A percentile compares a stretch with the other conserved stretches of the same genome.
Conservation (phyloP, 2,797 vertebrate species). For the Furcifer pardalis region DNA sequence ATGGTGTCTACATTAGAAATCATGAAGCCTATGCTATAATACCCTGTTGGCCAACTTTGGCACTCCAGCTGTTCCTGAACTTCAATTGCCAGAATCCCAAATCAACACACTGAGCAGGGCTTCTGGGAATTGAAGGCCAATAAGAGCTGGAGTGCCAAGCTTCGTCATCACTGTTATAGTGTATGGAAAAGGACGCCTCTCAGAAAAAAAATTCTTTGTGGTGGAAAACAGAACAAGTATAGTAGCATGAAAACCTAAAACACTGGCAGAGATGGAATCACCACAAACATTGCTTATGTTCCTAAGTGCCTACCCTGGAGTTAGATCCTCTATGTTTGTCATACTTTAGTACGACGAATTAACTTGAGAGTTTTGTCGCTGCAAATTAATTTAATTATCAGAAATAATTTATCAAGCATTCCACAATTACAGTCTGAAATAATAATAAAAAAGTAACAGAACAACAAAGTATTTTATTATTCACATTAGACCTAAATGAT, state of each 20-base stretch:
- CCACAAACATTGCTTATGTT: background rate
- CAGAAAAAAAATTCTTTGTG: background rate
- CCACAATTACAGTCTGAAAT: background rate
- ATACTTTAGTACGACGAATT: too few species aligned
- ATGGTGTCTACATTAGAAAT: too few species aligned
- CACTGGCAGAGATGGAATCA: background rate
- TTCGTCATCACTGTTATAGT: too few species aligned
- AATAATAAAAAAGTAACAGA: background rate
- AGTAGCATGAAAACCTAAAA: background rate
- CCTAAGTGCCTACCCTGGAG: background rate
- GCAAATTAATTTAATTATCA: background rate
- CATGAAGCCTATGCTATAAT: background rate
- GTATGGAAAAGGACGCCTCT: background rate
- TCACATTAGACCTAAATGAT: background rate
- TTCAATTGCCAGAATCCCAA: too few species aligned
- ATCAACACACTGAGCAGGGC: too few species aligned
- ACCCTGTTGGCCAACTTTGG: too few species aligned
- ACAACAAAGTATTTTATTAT: accelerated
- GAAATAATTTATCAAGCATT: background rate
- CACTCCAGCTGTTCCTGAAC: too few species aligned
- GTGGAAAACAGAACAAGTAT: background rate
- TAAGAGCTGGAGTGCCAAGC: too few species aligned
- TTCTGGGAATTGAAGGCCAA: too few species aligned
- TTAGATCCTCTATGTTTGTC: background rate
- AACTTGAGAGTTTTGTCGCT: background rate